These are phyloP conservation scores for Polyodon spathula DNA, from an alignment of 2,113 vertebrate genomes.

Conservation along the genomic window DNA sequence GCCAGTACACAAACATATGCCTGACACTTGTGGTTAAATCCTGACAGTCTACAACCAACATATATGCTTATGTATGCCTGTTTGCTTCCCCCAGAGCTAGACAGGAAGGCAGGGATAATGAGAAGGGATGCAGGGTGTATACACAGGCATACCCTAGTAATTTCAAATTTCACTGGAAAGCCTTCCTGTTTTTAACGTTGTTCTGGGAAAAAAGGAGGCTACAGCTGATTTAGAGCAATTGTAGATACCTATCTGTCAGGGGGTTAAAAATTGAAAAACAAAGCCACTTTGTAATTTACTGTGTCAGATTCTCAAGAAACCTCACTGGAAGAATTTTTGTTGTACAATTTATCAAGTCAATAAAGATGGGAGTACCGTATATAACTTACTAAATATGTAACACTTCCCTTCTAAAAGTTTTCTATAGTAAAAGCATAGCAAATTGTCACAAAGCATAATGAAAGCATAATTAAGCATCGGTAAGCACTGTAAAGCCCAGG, in stretches of 20 bases:
- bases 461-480: no score
- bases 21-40: slow-evolving; percentile 32
- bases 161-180: slow-evolving; percentile 42
- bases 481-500: no score
- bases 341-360: no score
- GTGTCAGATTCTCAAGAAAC: no score
- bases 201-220: slow-evolving; percentile 15
- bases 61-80: slow-evolving; percentile 54
- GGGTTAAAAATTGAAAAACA: slow-evolving; percentile 19
- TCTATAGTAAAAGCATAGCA: no score
- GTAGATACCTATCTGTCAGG: slow-evolving; percentile 2
- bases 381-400: no score
- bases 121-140: slow-evolving; percentile 22
- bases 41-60: slow-evolving; percentile 30
- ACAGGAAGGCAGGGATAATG: slow-evolving; percentile 55
- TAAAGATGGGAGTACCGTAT: no score
- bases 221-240: slow-evolving; percentile 1
- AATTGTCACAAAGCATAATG: no score
- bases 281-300: slow-evolving; percentile 15
- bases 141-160: slow-evolving; percentile 35
- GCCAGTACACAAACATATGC: slow-evolving; percentile 21
- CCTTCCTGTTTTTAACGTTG: slow-evolving; percentile 52
- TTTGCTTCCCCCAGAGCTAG: slow-evolving; percentile 51
- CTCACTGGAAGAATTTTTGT: no score
- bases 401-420: no score